These are phyloP conservation scores for Lysandra coridon DNA, from an alignment of 2,888 invertebrate species.

Conservation along the genomic window DNA sequence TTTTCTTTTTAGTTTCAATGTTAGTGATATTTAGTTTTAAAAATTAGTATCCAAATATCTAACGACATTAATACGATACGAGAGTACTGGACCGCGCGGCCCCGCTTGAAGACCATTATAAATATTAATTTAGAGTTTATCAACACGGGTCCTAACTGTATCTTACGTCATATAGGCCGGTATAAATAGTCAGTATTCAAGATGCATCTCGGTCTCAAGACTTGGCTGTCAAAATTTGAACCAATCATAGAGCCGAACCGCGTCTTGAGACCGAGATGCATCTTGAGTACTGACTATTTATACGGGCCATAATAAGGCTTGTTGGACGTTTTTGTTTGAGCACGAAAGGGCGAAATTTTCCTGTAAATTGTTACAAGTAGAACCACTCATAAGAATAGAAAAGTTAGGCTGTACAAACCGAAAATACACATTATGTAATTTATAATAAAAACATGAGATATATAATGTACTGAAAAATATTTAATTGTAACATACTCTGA, in stretches of 20 bases:
- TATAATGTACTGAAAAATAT: background rate
- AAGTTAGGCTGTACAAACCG: background rate
- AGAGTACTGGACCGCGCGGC: background rate
- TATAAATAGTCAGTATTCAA: too few species aligned
- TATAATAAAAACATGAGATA: background rate
- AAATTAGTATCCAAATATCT: slow-evolving; percentile 24
- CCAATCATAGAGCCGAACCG: too few species aligned
- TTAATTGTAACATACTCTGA: background rate
- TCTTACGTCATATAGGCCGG: background rate
- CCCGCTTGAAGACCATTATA: background rate
- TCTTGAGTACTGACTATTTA: too few species aligned
- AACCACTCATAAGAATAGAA: background rate
- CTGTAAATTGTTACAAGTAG: slow-evolving; percentile 20
- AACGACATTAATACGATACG: slow-evolving; percentile 32
- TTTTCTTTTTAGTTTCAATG: slow-evolving; percentile 37
- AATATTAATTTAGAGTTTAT: slow-evolving; percentile 21
- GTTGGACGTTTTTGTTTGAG: slow-evolving; percentile 26
- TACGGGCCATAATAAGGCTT: slow-evolving; percentile 17
- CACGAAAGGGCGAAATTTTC: slow-evolving; percentile 26
- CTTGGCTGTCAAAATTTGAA: too few species aligned
- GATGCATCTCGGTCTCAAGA: too few species aligned
- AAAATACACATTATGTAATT: background rate
- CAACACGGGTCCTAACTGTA: slow-evolving; percentile 16
- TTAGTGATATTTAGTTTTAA: slow-evolving; percentile 23
- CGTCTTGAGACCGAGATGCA: too few species aligned